A percentile compares a stretch with the other conserved stretches of the same genome.
Evolutionary conservation across 37 sponge, comb jelly and placozoan species (phyloP).

Genomic region (Spongilla lacustris): DNA sequence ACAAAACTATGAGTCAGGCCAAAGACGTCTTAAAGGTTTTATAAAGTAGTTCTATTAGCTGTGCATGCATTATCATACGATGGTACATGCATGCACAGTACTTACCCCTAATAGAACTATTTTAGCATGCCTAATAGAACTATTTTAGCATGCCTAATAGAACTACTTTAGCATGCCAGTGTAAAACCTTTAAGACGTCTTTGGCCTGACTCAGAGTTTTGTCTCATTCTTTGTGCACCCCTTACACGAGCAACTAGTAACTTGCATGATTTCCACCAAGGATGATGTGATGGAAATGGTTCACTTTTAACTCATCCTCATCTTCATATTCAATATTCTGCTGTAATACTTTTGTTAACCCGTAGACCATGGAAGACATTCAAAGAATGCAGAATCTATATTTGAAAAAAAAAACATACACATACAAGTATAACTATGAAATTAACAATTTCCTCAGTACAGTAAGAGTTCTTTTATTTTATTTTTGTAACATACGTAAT

Average conservation of each 20-base stretch:
- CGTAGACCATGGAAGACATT: too few relatives aligned
- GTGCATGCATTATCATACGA: not conserved
- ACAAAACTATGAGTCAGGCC: not conserved
- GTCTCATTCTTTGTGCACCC: not conserved
- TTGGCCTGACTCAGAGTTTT: not conserved
- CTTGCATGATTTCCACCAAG: constrained; percentile 18
- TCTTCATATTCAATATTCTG: not conserved
- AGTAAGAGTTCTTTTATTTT: too few relatives aligned
- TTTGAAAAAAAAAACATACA: too few relatives aligned
- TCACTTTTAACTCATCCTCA: not conserved
- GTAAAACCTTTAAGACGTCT: not conserved
- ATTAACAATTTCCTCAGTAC: too few relatives aligned
- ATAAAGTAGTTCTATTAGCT: not conserved
- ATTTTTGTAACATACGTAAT: too few relatives aligned
- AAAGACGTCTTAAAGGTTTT: not conserved
- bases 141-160: not conserved
- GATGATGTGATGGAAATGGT: not conserved
- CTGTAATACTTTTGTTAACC: too few relatives aligned
- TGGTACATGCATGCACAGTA: too few relatives aligned
- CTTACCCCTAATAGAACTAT: too few relatives aligned
- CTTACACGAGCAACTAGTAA: not conserved
- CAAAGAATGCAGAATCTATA: too few relatives aligned
- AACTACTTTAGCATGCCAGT: constrained; percentile 9
- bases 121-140: too few relatives aligned
- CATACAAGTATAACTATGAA: too few relatives aligned